Evolutionary conservation across 2,888 invertebrate species (phyloP), one percentile per base, ranked within the genome.

Genomic region (Apocheima hispidaria): DNA sequence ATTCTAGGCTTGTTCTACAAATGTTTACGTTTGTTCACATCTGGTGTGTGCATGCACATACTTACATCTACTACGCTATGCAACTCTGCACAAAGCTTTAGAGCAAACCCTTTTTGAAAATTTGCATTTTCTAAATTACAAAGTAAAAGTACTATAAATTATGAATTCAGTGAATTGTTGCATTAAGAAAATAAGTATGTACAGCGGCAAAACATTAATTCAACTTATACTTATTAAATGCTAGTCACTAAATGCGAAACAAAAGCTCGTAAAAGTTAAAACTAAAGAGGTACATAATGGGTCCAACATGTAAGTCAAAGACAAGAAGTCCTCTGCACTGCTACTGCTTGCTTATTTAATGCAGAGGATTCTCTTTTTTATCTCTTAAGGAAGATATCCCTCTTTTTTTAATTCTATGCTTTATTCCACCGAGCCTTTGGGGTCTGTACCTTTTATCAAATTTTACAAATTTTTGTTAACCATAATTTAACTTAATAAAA

Each of bases 221-320:
- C 55, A 66, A 52, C 66, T 71, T 74, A 72, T 77, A 70, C 66
- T 71, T 75, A 73, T 76, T 72, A 70, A 59, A 69, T 71, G 72
- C 33, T 44, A 49, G 50, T 65, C 63, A 63, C 40, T 60, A 62
- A 62, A 65, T 54, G 53, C 26, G 26, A 44, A 56, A 63, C 35
- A 61, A 53, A 60, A 52, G 41, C 36, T 69, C 54, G 61, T 71
- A 60, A 76, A 66, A 68, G 71, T 69, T 66, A 64, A 72, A 58
- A 59, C 64, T 55, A 69, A 69, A 68, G 60, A 68, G 60, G 51
- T 60, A 43, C 55, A 63, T 54, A 65, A 68, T 62, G 43, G 48
- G 21, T 57, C 57, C 59, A 58, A 72, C 71, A 70, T 68, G 66
- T 54, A 48, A 71, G 60, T 70, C 66, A 72, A 74, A 70, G 59